phyloP scores from a whole-genome alignment of 2,888 invertebrate genomes.

The Aphodius sticticus region DNA sequence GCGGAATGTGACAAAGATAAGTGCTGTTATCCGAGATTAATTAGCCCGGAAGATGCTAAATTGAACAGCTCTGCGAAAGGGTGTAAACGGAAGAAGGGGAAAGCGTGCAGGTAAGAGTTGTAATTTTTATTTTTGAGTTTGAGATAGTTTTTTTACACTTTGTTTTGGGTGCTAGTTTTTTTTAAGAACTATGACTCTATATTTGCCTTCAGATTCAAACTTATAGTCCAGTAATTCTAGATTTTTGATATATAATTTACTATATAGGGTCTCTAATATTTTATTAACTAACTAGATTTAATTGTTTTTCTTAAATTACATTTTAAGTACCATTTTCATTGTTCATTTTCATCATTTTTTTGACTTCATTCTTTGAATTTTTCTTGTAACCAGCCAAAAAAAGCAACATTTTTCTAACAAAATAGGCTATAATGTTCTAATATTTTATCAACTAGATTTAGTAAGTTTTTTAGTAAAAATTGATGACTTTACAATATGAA shows the following conservation, averaged over 20 bases:
- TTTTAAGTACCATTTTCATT: too few relatives aligned
- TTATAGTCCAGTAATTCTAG: too few relatives aligned
- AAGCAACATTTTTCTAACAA: too few relatives aligned
- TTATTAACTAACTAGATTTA: conserved; percentile 9
- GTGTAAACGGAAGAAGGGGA: conserved; percentile 78
- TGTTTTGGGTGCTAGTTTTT: too few relatives aligned
- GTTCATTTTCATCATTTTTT: conserved; percentile 19
- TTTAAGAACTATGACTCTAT: not conserved
- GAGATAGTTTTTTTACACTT: not conserved
- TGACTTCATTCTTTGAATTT: not conserved
- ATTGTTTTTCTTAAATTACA: not conserved
- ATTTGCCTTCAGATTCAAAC: too few relatives aligned
- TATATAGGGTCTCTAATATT: not conserved
- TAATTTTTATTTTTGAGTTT: not conserved
- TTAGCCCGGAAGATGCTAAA: conserved; percentile 74
- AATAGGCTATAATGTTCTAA: too few relatives aligned
- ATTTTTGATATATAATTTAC: too few relatives aligned
- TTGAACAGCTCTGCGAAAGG: conserved; percentile 77
- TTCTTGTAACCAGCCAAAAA: not conserved
- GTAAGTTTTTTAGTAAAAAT: too few relatives aligned
- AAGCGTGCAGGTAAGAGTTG: conserved; percentile 77
- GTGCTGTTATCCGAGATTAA: conserved; percentile 91
- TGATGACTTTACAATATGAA: too few relatives aligned
- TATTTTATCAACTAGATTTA: too few relatives aligned
- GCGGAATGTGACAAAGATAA: conserved; percentile 85